These are phyloP conservation scores for Brachycybe producta DNA, from an alignment of 2,888 invertebrate genomes.

Conservation along the genomic window DNA sequence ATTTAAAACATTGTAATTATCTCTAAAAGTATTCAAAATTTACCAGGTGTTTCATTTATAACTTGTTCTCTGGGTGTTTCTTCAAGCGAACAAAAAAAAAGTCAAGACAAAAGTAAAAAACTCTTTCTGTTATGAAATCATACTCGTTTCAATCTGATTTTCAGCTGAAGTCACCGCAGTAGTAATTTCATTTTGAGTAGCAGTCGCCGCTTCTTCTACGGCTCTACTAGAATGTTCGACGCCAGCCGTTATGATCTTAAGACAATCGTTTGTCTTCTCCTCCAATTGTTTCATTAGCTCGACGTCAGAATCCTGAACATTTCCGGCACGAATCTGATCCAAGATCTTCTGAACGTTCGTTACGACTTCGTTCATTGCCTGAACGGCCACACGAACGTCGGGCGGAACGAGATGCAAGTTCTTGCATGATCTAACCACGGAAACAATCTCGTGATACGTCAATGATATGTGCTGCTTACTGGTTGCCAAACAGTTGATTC, in stretches of 20 bases:
- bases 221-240: slow-evolving; percentile 1
- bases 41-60: not conserved
- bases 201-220: not conserved
- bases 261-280: not conserved
- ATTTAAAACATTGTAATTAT: not conserved
- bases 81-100: not conserved
- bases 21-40: not conserved
- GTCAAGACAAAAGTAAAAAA: not conserved
- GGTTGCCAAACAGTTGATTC: not conserved
- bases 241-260: not conserved
- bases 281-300: not conserved
- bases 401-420: not conserved
- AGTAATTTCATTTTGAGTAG: not conserved
- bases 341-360: not conserved
- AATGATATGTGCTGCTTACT: not conserved
- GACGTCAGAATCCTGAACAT: slow-evolving; percentile 1
- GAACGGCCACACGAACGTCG: not conserved
- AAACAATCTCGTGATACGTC: slow-evolving; percentile 6
- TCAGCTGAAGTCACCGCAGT: not conserved
- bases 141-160: not conserved
- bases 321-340: not conserved
- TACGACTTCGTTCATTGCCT: slow-evolving; percentile 1
- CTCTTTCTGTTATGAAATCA: too few relatives aligned
- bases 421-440: not conserved
- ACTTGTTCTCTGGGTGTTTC: not conserved